A percentile compares a stretch with the other conserved stretches of the same genome.
These are phyloP conservation scores for Ginglymostoma cirratum DNA, from an alignment of 2,113 vertebrate species.

Conservation along the genomic window DNA sequence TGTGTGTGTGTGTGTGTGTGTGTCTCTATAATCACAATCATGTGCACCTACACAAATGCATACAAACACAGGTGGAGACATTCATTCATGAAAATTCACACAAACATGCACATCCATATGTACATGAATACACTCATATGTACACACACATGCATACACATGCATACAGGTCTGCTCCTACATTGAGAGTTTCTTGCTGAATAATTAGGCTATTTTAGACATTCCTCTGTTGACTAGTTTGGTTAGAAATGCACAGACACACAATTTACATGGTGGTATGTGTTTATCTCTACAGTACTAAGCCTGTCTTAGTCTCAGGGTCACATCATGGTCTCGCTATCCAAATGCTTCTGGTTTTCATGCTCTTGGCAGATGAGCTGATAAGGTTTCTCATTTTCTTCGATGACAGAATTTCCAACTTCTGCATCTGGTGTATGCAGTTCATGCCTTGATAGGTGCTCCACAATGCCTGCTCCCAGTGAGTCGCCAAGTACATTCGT, in stretches of 20 bases:
- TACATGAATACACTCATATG: background rate
- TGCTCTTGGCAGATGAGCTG: slow-evolving; percentile 72
- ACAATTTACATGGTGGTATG: background rate
- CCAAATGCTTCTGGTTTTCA: slow-evolving; percentile 54
- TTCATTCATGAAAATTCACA: background rate
- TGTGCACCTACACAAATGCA: background rate
- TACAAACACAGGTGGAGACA: background rate
- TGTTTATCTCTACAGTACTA: background rate
- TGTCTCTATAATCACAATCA: background rate
- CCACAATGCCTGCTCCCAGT: slow-evolving; percentile 83
- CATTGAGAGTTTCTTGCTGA: background rate
- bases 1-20: background rate
- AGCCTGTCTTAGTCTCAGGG: background rate
- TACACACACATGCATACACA: background rate
- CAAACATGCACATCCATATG: background rate
- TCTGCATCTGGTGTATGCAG: slow-evolving; percentile 72
- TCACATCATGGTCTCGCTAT: slow-evolving; percentile 76
- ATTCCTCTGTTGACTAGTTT: background rate
- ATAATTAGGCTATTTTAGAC: background rate
- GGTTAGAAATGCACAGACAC: background rate
- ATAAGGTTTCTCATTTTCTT: slow-evolving; percentile 74
- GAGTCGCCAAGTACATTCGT: slow-evolving; percentile 91
- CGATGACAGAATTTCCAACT: slow-evolving; percentile 65
- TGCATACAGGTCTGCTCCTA: background rate
- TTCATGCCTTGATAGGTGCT: slow-evolving; percentile 80